These are phyloP conservation scores for Leptinotarsa haldemani DNA, from an alignment of 2,888 invertebrate genomes.

Conservation along the genomic window DNA sequence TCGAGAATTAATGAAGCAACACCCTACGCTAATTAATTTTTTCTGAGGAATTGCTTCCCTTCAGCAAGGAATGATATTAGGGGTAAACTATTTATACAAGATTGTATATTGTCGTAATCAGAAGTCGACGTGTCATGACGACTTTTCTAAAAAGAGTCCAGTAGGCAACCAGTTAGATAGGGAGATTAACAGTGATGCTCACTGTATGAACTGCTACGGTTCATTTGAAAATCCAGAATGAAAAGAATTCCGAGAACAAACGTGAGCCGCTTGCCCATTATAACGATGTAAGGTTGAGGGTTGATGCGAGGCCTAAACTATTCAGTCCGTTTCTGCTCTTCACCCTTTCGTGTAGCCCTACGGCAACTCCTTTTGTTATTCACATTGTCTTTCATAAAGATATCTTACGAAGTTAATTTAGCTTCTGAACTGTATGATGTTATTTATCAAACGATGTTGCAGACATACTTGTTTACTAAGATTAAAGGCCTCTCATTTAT, in stretches of 20 bases:
- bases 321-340: conserved; percentile 1
- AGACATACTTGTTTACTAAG: conserved; percentile 19
- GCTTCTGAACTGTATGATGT: conserved; percentile 27
- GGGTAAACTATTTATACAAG: no score
- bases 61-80: no score
- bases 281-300: neutral
- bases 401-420: conserved; percentile 36
- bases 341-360: neutral
- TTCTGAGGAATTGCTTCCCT: no score
- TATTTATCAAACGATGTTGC: conserved; percentile 36
- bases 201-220: neutral
- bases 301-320: neutral
- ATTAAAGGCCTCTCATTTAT: conserved; percentile 18
- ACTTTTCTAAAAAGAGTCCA: no score
- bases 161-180: no score
- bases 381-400: conserved; percentile 31
- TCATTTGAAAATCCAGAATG: neutral
- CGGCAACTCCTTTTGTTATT: conserved; percentile 23
- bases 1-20: no score
- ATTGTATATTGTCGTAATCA: no score
- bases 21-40: no score
- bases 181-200: no score
- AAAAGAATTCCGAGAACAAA: neutral
- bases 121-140: no score
- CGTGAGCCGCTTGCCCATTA: neutral